phyloP scores from a whole-genome alignment of 2,797 vertebrate genomes.

The Echiichthys vipera region DNA sequence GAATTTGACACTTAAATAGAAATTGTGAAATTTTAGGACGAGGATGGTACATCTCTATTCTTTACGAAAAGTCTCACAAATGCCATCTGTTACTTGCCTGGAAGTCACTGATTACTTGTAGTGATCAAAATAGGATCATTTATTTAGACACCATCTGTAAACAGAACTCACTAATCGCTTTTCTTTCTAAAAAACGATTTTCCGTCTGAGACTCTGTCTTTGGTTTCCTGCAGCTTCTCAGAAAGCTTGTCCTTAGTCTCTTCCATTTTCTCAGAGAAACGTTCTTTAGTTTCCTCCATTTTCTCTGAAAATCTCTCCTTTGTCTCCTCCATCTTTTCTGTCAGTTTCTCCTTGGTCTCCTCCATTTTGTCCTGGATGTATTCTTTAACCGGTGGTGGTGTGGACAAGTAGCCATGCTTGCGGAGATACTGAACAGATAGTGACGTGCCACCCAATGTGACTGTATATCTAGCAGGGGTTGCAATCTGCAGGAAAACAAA shows the following conservation, averaged over 20 bases:
- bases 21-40: constrained; percentile 51
- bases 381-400: constrained; percentile 93
- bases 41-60: constrained; percentile 47
- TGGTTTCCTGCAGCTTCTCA: constrained; percentile 93
- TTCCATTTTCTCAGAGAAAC: constrained; percentile 91
- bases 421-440: constrained; percentile 93
- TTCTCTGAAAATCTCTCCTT: constrained; percentile 91
- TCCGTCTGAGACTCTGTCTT: constrained; percentile 89
- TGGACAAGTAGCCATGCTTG: constrained; percentile 91
- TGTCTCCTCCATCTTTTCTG: constrained; percentile 94
- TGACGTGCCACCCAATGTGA: constrained; percentile 96
- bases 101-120: not conserved
- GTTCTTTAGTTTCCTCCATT: constrained; percentile 92
- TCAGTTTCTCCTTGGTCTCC: constrained; percentile 91
- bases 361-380: constrained; percentile 97
- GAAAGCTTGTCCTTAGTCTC: constrained; percentile 93
- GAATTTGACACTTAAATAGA: constrained; percentile 43
- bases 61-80: constrained; percentile 11
- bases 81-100: constrained; percentile 8
- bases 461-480: constrained; percentile 93
- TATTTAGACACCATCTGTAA: constrained; percentile 69
- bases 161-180: constrained; percentile 46
- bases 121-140: constrained; percentile 62
- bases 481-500: constrained; percentile 85
- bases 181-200: constrained; percentile 83